These are phyloP conservation scores for Chrysodeixis includens DNA, from an alignment of 2,888 invertebrate genomes.

Conservation along the genomic window DNA sequence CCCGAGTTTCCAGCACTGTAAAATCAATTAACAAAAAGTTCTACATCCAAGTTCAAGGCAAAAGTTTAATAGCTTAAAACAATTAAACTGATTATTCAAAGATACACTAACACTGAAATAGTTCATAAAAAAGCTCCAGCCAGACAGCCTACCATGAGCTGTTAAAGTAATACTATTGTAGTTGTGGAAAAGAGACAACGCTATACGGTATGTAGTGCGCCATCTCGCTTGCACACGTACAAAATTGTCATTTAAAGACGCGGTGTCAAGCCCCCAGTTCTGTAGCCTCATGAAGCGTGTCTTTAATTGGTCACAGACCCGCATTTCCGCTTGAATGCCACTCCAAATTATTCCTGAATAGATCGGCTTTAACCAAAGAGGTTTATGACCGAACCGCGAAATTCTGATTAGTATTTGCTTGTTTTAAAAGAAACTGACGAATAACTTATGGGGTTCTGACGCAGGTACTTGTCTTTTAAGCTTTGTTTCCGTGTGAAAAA, in stretches of 20 bases:
- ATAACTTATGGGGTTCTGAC: neutral
- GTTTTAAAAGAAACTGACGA: conserved; percentile 35
- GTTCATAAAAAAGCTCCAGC: conserved; percentile 24
- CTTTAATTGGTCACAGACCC: conserved; percentile 64
- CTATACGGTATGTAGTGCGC: too few relatives aligned
- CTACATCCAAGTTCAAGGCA: neutral
- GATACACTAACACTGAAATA: conserved; percentile 14
- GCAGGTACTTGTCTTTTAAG: neutral
- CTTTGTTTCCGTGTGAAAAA: neutral
- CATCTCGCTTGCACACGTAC: too few relatives aligned
- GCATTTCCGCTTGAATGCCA: conserved; percentile 64
- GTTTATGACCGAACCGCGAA: conserved; percentile 62
- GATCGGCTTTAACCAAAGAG: conserved; percentile 55
- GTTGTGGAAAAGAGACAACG: too few relatives aligned
- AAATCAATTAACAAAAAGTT: too few relatives aligned
- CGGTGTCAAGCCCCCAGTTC: too few relatives aligned
- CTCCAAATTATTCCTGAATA: conserved; percentile 56
- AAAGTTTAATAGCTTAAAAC: neutral
- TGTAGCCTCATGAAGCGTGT: conserved; percentile 58
- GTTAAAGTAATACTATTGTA: too few relatives aligned
- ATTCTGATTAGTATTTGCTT: conserved; percentile 58
- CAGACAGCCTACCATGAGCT: too few relatives aligned
- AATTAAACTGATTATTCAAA: conserved; percentile 7
- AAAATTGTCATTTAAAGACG: too few relatives aligned
- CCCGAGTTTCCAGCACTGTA: too few relatives aligned